These are phyloP conservation scores for Limenitis camilla DNA, from an alignment of 2,888 invertebrate species.

Conservation along the genomic window DNA sequence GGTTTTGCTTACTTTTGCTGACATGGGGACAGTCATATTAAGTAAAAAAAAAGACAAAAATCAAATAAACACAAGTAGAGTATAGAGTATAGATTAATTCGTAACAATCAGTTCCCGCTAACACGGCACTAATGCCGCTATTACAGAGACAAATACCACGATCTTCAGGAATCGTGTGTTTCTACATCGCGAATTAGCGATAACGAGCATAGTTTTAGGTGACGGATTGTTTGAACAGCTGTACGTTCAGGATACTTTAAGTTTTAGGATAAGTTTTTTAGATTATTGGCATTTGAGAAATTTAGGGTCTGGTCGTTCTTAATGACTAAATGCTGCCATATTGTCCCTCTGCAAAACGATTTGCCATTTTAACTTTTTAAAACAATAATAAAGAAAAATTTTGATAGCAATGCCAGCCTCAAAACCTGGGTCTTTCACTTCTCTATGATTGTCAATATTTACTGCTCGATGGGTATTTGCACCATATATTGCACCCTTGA, in stretches of 20 bases:
- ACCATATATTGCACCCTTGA: too few relatives aligned
- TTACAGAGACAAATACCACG: slow-evolving; percentile 42
- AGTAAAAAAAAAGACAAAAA: background rate
- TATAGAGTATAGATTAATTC: background rate
- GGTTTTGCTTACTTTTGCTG: too few relatives aligned
- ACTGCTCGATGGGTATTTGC: too few relatives aligned
- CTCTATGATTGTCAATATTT: too few relatives aligned
- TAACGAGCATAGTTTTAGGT: slow-evolving; percentile 34
- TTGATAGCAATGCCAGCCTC: too few relatives aligned
- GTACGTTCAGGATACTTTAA: background rate
- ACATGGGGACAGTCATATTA: too few relatives aligned
- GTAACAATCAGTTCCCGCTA: slow-evolving; percentile 2
- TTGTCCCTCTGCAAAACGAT: too few relatives aligned
- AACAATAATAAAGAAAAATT: too few relatives aligned
- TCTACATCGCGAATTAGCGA: slow-evolving; percentile 41
- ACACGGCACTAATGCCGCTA: slow-evolving; percentile 32
- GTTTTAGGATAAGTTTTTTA: background rate
- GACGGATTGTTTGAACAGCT: slow-evolving; percentile 25
- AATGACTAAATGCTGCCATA: background rate
- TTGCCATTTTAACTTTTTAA: too few relatives aligned
- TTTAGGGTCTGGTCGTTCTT: too few relatives aligned
- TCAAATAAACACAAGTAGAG: background rate
- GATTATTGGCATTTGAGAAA: background rate
- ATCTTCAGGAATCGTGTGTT: slow-evolving; percentile 38
- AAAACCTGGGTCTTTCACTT: too few relatives aligned